These are phyloP conservation scores for Orthosia gothica DNA, from an alignment of 2,888 invertebrate genomes.

Conservation along the genomic window DNA sequence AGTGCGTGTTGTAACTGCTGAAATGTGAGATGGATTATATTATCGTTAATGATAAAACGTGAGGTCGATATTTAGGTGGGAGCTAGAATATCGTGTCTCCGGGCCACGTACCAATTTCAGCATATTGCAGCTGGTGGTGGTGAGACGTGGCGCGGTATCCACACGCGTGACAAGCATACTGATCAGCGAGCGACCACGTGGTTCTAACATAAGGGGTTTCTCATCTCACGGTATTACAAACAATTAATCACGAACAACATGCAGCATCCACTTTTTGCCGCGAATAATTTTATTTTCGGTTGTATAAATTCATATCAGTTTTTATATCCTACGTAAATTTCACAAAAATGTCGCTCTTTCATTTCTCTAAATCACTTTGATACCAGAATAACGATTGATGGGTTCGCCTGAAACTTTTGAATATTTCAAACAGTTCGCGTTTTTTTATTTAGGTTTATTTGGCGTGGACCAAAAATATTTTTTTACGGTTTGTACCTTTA, in stretches of 20 bases:
- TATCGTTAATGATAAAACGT: constrained; percentile 63
- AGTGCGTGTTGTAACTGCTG: constrained; percentile 58
- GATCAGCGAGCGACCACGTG: constrained; percentile 72
- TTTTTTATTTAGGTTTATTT: constrained; percentile 37
- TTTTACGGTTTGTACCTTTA: constrained; percentile 31
- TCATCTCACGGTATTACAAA: constrained; percentile 40
- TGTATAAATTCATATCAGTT: constrained; percentile 24
- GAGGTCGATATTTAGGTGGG: constrained; percentile 62
- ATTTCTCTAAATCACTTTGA: constrained; percentile 54
- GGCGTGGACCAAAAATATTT: constrained; percentile 6
- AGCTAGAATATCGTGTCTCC: constrained; percentile 77
- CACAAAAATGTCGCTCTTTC: constrained; percentile 38
- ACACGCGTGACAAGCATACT: constrained; percentile 82
- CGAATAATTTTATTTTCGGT: constrained; percentile 2
- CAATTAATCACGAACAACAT: constrained; percentile 50
- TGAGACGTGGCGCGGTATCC: constrained; percentile 77
- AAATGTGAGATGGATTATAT: constrained; percentile 65
- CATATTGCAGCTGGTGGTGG: constrained; percentile 86
- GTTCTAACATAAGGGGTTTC: constrained; percentile 39
- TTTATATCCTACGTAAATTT: constrained; percentile 31
- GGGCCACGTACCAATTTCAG: constrained; percentile 87
- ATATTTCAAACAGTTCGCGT: constrained; percentile 27
- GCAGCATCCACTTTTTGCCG: neutral
- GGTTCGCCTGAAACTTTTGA: constrained; percentile 41
- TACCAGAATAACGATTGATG: constrained; percentile 47